A percentile compares a stretch with the other conserved stretches of the same genome.
Evolutionary conservation across 2,113 vertebrate species (phyloP).

Genomic region (Aegotheles bennettii): DNA sequence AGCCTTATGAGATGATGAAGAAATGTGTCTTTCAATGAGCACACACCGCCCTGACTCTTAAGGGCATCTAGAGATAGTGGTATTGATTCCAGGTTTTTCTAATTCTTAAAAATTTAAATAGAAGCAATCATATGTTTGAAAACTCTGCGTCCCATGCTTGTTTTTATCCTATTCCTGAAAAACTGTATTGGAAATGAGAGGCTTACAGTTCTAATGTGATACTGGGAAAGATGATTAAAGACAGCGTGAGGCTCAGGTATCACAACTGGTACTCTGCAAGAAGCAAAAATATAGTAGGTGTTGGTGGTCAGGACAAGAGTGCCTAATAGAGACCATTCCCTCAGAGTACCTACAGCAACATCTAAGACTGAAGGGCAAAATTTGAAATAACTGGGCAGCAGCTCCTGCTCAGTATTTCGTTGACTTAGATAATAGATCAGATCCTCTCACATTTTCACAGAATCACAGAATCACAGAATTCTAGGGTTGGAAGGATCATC

Average conservation of each 20-base stretch:
- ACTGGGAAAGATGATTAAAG: neutral
- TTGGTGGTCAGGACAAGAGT: neutral
- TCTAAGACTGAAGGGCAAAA: neutral
- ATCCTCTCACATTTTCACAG: neutral
- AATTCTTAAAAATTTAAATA: neutral
- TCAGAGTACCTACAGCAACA: neutral
- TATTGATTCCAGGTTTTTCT: neutral
- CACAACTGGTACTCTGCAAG: neutral
- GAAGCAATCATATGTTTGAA: neutral
- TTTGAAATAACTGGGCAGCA: neutral
- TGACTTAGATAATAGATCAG: neutral
- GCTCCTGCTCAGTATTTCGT: neutral
- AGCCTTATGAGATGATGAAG: neutral
- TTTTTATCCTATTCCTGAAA: neutral
- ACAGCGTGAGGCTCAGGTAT: neutral
- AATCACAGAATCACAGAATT: too few relatives aligned
- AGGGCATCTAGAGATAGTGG: neutral
- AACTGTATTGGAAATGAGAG: neutral
- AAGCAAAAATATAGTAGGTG: neutral
- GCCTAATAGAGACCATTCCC: neutral
- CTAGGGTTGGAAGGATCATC: too few relatives aligned
- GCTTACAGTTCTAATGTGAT: neutral
- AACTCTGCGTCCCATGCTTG: neutral
- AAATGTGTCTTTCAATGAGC: neutral
- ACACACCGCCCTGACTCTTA: neutral